phyloP scores from a whole-genome alignment of 2,113 vertebrate genomes.

The Sigmodon hispidus region DNA sequence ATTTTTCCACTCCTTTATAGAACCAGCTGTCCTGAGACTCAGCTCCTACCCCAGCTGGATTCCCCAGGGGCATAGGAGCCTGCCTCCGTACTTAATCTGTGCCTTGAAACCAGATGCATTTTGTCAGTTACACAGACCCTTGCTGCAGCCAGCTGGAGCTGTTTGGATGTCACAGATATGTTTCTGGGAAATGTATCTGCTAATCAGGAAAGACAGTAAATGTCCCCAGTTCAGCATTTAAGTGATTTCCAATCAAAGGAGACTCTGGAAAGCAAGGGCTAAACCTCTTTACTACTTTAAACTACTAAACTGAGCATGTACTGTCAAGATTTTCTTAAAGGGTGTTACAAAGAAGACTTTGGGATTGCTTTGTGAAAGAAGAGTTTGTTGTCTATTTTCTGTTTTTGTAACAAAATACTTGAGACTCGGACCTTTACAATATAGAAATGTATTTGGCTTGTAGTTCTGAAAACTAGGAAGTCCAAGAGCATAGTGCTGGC shows the following conservation, averaged over 20 bases:
- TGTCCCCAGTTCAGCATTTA: slow-evolving; percentile 27
- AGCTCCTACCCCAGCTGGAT: slow-evolving; percentile 59
- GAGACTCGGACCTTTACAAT: not conserved
- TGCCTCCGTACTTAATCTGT: slow-evolving; percentile 56
- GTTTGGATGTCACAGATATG: slow-evolving; percentile 34
- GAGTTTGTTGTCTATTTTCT: not conserved
- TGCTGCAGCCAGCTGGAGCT: slow-evolving; percentile 53
- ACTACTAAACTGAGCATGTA: not conserved
- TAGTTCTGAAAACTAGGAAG: not conserved
- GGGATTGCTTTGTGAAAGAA: not conserved
- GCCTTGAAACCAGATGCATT: slow-evolving; percentile 69
- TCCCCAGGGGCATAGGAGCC: slow-evolving; percentile 66
- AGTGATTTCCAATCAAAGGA: slow-evolving; percentile 62
- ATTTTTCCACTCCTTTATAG: slow-evolving; percentile 63
- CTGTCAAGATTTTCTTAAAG: slow-evolving; percentile 35
- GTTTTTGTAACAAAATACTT: not conserved
- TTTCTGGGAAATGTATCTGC: slow-evolving; percentile 67
- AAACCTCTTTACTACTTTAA: slow-evolving; percentile 3
- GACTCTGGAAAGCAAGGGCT: not conserved
- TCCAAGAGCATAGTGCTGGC: not conserved
- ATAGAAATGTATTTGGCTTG: not conserved
- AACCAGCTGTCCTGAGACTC: slow-evolving; percentile 68
- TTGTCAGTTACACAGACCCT: slow-evolving; percentile 71
- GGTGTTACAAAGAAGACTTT: not conserved
- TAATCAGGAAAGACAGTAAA: slow-evolving; percentile 61